Percentiles rank a stretch among this genome's conserved stretches.
These are phyloP conservation scores for Ophioderma brevispina DNA, from an alignment of 35 echinoderm and acorn worm species.

Conservation along the genomic window DNA sequence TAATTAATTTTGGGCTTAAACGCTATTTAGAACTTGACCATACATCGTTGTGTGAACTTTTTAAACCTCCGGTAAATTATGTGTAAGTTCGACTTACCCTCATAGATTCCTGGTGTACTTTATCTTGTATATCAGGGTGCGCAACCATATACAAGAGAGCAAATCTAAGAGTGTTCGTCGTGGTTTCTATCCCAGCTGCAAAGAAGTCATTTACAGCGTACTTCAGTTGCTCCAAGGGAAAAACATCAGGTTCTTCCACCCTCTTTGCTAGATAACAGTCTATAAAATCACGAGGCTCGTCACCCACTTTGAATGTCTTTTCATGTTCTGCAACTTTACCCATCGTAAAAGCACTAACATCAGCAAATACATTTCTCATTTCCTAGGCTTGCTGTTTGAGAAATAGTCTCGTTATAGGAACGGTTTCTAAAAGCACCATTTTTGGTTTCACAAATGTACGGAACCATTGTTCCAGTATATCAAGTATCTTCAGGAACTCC, in stretches of 20 bases:
- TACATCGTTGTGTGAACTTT: no score
- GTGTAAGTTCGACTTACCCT: neutral
- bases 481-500: conserved; percentile 3
- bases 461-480: neutral
- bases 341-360: neutral
- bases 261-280: conserved; percentile 36
- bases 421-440: neutral
- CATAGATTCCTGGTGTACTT: conserved; percentile 54
- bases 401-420: neutral
- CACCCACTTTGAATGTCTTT: neutral
- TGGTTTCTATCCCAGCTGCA: conserved; percentile 52
- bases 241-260: neutral
- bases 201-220: conserved; percentile 46
- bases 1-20: no score
- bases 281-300: conserved; percentile 54
- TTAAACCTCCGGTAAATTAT: no score
- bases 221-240: neutral
- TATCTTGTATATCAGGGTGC: conserved; percentile 46
- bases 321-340: neutral
- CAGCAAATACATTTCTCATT: neutral
- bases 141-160: conserved; percentile 56
- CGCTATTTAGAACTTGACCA: no score
- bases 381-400: neutral
- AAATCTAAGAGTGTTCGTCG: conserved; percentile 53
- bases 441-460: neutral